A percentile compares a stretch with the other conserved stretches of the same genome.
Evolutionary conservation across 2,113 vertebrate species (phyloP).

Genomic region (Strix aluco): DNA sequence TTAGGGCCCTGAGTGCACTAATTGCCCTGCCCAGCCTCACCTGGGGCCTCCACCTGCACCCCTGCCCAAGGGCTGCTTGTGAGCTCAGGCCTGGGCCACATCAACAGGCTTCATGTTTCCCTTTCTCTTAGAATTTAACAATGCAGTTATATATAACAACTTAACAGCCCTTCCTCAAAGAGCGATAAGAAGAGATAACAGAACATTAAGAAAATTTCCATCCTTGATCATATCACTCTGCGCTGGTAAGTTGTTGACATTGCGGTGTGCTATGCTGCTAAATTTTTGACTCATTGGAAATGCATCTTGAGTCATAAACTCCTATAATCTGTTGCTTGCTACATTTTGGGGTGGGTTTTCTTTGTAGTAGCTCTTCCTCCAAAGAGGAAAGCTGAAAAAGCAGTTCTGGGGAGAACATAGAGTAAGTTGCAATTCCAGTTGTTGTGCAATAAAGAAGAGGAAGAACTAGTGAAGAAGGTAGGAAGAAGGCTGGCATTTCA

Average conservation of each 20-base stretch:
- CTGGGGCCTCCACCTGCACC: not conserved
- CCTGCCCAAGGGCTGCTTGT: not conserved
- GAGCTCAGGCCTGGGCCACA: accelerated
- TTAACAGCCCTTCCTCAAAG: not conserved
- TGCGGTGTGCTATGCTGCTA: not conserved
- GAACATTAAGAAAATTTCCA: not conserved
- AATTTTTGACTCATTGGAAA: not conserved
- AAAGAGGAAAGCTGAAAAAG: not conserved
- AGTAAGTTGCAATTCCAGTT: not conserved
- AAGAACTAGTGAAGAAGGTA: not conserved
- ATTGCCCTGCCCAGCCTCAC: not conserved
- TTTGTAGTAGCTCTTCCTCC: not conserved
- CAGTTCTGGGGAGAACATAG: not conserved
- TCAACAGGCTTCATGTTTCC: not conserved
- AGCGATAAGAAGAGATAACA: not conserved
- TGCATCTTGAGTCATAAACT: not conserved
- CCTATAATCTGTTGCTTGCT: not conserved
- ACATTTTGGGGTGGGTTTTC: not conserved
- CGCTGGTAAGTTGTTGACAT: not conserved
- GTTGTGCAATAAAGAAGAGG: not conserved
- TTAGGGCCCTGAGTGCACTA: not conserved
- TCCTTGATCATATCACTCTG: not conserved
- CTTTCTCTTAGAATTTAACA: not conserved
- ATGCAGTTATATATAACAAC: not conserved
- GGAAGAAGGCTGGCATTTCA: not conserved